Percentiles rank a stretch among this genome's conserved stretches.
Evolutionary conservation across 1,140 invertebrate species (phyloP).

Genomic region (Pseudobourletiella spinata): DNA sequence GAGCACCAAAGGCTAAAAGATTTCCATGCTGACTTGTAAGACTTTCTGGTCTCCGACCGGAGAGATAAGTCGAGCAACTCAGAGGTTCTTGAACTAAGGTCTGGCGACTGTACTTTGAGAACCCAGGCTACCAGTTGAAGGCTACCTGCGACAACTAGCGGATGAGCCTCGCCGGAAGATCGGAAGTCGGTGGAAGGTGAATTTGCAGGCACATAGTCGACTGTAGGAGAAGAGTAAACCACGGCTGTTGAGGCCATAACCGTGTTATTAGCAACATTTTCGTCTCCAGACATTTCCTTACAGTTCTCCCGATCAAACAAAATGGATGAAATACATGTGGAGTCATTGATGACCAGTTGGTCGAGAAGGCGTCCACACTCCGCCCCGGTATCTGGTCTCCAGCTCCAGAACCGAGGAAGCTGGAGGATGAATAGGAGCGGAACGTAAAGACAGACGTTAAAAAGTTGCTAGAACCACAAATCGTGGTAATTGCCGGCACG

Average conservation of each 20-base stretch:
- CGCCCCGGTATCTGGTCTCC: slow-evolving; percentile 10
- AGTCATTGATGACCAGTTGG: neutral
- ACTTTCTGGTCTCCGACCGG: neutral
- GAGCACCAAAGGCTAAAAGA: slow-evolving; percentile 5
- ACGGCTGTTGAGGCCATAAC: slow-evolving; percentile 9
- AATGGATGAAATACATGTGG: slow-evolving; percentile 23
- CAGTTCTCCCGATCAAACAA: slow-evolving; percentile 9
- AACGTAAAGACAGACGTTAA: neutral
- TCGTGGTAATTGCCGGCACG: neutral
- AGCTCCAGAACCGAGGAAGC: slow-evolving; percentile 10
- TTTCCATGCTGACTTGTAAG: slow-evolving; percentile 12
- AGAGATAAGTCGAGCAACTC: neutral
- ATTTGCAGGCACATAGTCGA: neutral
- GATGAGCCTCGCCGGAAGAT: neutral
- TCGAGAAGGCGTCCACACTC: slow-evolving; percentile 5
- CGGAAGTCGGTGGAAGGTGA: neutral
- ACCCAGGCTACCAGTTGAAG: slow-evolving; percentile 15
- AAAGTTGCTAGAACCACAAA: neutral
- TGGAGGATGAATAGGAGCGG: neutral
- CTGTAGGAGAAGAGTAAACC: slow-evolving; percentile 12
- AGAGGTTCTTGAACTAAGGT: neutral
- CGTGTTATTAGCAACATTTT: slow-evolving; percentile 16
- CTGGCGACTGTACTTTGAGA: neutral
- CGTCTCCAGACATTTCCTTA: neutral
- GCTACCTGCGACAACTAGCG: neutral